Conservation (phyloP, 2,113 vertebrate genomes). For the Nycticryphes semicollaris region DNA sequence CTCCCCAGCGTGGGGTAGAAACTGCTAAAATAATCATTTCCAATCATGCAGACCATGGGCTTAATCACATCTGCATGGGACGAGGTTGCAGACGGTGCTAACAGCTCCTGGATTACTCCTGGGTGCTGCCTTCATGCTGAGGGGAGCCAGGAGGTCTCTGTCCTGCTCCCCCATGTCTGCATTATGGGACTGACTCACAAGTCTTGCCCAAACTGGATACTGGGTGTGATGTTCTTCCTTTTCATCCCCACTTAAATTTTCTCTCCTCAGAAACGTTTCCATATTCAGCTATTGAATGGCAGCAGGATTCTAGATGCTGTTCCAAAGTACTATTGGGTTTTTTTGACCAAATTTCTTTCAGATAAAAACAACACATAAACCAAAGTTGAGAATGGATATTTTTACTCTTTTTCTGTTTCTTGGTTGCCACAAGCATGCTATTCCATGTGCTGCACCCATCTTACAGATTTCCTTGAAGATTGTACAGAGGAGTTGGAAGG, state of each 20-base stretch:
- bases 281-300: neutral
- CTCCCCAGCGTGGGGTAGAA: neutral
- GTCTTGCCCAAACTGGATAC: neutral
- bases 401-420: neutral
- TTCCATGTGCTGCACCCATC: neutral
- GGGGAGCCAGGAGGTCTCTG: neutral
- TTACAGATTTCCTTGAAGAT: neutral
- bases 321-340: neutral
- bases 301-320: neutral
- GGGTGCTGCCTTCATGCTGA: accelerated
- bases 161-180: neutral
- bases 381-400: too few relatives aligned
- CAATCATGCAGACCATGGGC: neutral
- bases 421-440: neutral
- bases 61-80: neutral
- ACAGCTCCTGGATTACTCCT: neutral
- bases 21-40: neutral
- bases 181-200: too few relatives aligned
- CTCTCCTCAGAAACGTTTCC: neutral
- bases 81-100: neutral
- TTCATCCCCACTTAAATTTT: neutral
- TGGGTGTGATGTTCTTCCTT: neutral
- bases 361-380: neutral
- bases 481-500: neutral
- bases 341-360: neutral